Evolutionary conservation across 2,888 invertebrate genomes (phyloP).

Genomic region (Amphipoea lucens): DNA sequence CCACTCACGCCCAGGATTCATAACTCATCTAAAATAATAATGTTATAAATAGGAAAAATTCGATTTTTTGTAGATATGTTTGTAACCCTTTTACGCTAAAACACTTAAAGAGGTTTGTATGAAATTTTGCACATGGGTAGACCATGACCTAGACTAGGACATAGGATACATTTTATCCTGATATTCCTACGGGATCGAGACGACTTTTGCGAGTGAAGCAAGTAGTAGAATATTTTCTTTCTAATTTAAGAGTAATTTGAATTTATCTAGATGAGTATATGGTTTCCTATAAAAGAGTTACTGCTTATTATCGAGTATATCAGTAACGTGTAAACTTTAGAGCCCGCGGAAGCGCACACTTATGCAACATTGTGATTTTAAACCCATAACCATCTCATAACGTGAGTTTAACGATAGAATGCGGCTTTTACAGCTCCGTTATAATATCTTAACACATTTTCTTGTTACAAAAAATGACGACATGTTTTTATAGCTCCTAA

Average conservation of each 20-base stretch:
- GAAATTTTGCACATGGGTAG: neutral
- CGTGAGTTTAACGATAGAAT: constrained; percentile 34
- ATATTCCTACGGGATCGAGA: neutral
- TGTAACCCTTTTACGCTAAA: neutral
- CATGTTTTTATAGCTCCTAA: neutral
- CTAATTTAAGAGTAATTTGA: neutral
- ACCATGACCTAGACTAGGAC: neutral
- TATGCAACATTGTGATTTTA: constrained; percentile 53
- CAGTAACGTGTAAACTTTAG: constrained; percentile 20
- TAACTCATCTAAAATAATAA: neutral
- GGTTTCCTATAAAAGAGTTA: neutral
- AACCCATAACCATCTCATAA: constrained; percentile 28
- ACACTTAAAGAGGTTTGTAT: too few species aligned
- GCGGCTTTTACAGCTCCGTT: constrained; percentile 11
- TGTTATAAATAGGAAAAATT: neutral
- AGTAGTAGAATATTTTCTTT: neutral
- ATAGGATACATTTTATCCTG: neutral
- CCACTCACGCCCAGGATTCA: neutral
- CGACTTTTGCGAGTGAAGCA: neutral
- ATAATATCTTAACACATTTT: constrained; percentile 9
- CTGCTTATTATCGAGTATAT: neutral
- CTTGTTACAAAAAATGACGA: neutral
- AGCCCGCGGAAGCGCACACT: constrained; percentile 6
- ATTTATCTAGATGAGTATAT: neutral
- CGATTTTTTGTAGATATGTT: too few species aligned